phyloP scores from a whole-genome alignment of 2,113 vertebrate genomes.

The Phainopepla nitens region DNA sequence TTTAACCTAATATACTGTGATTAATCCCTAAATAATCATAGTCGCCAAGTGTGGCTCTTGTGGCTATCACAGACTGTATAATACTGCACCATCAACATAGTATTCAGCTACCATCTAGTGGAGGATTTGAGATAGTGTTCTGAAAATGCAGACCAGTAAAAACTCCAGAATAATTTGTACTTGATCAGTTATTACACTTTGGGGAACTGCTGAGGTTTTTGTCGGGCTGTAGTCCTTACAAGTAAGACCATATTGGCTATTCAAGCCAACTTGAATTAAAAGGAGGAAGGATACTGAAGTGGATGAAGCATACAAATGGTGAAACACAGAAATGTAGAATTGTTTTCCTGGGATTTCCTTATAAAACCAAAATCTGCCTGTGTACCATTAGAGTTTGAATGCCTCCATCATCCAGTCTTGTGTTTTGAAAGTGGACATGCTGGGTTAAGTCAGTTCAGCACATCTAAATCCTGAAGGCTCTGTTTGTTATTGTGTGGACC shows the following conservation, averaged over 20 bases:
- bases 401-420: not conserved
- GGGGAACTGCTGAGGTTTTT: not conserved
- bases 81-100: not conserved
- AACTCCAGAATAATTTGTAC: not conserved
- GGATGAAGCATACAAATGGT: not conserved
- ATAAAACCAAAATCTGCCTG: rapidly evolving
- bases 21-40: not conserved
- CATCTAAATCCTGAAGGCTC: not conserved
- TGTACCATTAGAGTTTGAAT: not conserved
- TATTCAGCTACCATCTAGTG: conserved; percentile 49
- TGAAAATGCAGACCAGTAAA: not conserved
- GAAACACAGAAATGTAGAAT: not conserved
- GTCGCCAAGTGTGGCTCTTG: not conserved
- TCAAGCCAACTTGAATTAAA: not conserved
- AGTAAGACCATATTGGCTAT: not conserved
- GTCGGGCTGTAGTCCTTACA: rapidly evolving
- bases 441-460: not conserved
- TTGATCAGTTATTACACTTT: not conserved
- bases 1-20: not conserved
- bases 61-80: rapidly evolving
- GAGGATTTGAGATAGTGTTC: not conserved
- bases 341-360: not conserved
- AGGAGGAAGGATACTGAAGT: not conserved
- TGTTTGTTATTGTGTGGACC: not conserved
- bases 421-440: not conserved